Base-by-base conservation (phyloP, 2,888 invertebrate species). In the Drosophila paramelanica region DNA sequence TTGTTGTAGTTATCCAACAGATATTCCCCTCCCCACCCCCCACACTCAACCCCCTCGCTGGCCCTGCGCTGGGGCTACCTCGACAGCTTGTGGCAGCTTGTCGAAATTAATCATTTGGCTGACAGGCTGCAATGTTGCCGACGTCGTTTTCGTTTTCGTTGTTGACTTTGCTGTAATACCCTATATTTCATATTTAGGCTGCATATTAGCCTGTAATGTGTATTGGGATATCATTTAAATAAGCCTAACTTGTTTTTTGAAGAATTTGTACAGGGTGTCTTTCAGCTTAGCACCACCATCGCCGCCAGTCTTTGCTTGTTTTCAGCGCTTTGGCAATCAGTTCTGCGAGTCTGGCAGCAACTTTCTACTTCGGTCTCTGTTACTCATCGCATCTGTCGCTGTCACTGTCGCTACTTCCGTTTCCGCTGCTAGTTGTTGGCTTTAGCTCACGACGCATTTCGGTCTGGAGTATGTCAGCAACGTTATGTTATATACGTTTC, bases 81-180 rank as follows among this genome's bases (percentile, higher is more conserved):
- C 61, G 68, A 68, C 72, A 77, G 82, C 71, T 81, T 81, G 82
- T 81, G 85, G 77, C 83, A 86, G 82, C 85, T 80, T 85, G 85
- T 82, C 80, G 82, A 87, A 84, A 85, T 85, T 87, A 85, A 88
- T 88, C 85, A 85, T 85, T 85, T 85, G 70, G 75, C 77, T 82
- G 85, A 69, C 88, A 88, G 76, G 72, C 68, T 67, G 67, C 64
- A 59, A 55, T 31, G 77, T 46, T 67, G 72, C 60, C 38, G 36
- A 45, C 17, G 20, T 11, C 13, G 33, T 36, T 52, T 59, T 11
- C 8, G 33, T 41, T 58, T 59, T 61, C 20, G 60, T 46, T 43
- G 42, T 23, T 31, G 27, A 36, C 46, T 46, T 43, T 58, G 39
- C n/a, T 50, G 25, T n/a, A 14, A 60, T 49, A 33, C 38, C 53